phyloP scores from a whole-genome alignment of 2,113 vertebrate species.

The Furnarius figulus region DNA sequence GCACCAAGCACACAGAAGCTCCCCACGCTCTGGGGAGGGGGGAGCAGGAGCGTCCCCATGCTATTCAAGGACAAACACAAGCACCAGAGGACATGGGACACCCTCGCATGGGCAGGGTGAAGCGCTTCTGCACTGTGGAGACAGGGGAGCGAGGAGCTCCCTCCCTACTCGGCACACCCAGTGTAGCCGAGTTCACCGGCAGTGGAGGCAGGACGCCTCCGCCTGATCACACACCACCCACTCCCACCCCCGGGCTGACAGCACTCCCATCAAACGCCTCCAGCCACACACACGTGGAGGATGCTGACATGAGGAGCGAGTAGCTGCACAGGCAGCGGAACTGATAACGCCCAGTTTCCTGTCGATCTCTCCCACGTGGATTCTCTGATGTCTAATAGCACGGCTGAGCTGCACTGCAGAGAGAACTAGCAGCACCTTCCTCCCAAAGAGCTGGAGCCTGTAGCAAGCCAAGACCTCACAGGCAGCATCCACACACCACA shows the following conservation, averaged over 20 bases:
- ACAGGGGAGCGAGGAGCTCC: background rate
- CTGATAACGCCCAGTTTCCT: slow-evolving; percentile 61
- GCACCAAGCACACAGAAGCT: background rate
- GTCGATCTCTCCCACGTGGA: slow-evolving; percentile 69
- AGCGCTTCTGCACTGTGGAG: fast-evolving
- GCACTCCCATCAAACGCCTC: slow-evolving; percentile 70
- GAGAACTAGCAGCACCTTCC: slow-evolving; percentile 1
- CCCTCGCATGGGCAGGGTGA: background rate
- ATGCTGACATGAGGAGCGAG: slow-evolving; percentile 60
- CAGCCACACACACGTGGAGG: slow-evolving; percentile 64
- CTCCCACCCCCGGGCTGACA: slow-evolving; percentile 62
- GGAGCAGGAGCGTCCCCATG: background rate
- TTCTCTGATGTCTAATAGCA: slow-evolving; percentile 63
- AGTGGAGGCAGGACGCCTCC: slow-evolving; percentile 52
- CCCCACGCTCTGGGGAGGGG: background rate
- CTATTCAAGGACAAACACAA: background rate
- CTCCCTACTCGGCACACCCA: background rate
- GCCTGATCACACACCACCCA: slow-evolving; percentile 22
- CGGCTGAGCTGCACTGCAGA: slow-evolving; percentile 61
- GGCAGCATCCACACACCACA: background rate
- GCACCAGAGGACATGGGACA: background rate
- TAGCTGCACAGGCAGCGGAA: slow-evolving; percentile 66
- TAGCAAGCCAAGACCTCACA: background rate
- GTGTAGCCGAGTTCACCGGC: background rate
- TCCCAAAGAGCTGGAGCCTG: background rate